phyloP scores from a whole-genome alignment of 2,797 vertebrate species.

The Ambastaia sidthimunki region DNA sequence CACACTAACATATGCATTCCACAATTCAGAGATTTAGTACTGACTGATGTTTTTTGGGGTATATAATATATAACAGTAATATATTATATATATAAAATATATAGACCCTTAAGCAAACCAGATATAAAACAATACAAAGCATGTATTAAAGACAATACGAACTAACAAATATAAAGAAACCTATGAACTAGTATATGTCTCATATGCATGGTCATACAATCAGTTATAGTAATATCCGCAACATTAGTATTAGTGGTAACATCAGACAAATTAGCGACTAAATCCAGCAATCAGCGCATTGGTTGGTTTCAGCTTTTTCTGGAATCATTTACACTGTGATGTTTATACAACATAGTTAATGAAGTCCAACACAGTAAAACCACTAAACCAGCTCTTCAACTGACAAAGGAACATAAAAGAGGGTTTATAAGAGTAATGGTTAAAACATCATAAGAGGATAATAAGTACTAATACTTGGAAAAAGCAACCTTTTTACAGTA shows the following conservation, averaged over 20 bases:
- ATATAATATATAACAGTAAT: neutral
- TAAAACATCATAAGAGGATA: neutral
- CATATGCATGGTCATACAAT: too few species aligned
- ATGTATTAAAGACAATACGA: neutral
- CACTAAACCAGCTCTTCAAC: slow-evolving; percentile 5
- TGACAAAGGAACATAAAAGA: neutral
- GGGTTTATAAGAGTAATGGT: neutral
- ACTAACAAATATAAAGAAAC: neutral
- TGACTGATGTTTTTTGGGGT: neutral
- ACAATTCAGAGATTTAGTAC: neutral
- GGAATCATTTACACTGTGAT: slow-evolving; percentile 4
- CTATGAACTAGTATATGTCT: neutral
- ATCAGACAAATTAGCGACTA: neutral
- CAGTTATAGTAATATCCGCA: too few species aligned
- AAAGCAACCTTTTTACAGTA: neutral
- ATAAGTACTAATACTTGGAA: slow-evolving; percentile 1
- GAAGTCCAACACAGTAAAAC: slow-evolving; percentile 17
- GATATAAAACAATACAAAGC: too few species aligned
- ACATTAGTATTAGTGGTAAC: neutral
- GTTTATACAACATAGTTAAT: slow-evolving; percentile 11
- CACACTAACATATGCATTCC: neutral
- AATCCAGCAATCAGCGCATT: neutral
- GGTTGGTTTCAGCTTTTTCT: neutral
- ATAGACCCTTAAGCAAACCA: too few species aligned
- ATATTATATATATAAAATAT: too few species aligned